Base-by-base conservation (phyloP, 1,140 invertebrate genomes). In the Saccostrea glomerata region DNA sequence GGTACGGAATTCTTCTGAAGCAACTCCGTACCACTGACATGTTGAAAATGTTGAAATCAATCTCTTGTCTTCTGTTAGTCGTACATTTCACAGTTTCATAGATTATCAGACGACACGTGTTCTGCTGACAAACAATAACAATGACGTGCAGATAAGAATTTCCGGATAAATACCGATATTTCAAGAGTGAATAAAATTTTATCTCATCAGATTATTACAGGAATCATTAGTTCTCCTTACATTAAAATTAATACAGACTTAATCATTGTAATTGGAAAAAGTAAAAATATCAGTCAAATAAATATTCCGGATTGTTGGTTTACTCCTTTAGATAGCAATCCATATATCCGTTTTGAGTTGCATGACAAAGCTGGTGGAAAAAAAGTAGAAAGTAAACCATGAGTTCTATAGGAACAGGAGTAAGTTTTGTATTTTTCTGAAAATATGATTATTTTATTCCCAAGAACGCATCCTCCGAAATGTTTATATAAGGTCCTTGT, bases 381-480 rank as follows among this genome's bases (percentile, higher is more conserved):
- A 86, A 63, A 55, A 58, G 36, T 58, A 20, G 56, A 87, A 30
- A 30, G 25, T 23, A 77, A 63, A 93, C 86, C 23, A 99, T 99
- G 98, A 98, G 98, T 97, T 98, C 98, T 47, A 99, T 99, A 94
- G 98, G 98, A 92, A 98, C 98, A 88, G 98, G 98, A 90, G 98
- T 98, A 97, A 97, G 97, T 87, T 36, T 17, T 20, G 58, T 20
- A 63, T 63, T 63, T 63, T 17, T 63, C 17, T 2, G 17, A 20
- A 63, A 17, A 20, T 20, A 63, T 63, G 0, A n/a, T 6, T 20
- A 63, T n/a, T 20, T 20, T 20, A 17, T 20, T 63, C 4, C 58
- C 58, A 63, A 63, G 58, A 63, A 63, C 58, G 17, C 1, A 20
- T 17, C 5, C 47, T 47, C 47, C 47, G 9, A 47, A 47, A 47